A percentile compares a stretch with the other conserved stretches of the same genome.
These are phyloP conservation scores for Drosophila obscura DNA, from an alignment of 1,140 invertebrate genomes.

Conservation along the genomic window DNA sequence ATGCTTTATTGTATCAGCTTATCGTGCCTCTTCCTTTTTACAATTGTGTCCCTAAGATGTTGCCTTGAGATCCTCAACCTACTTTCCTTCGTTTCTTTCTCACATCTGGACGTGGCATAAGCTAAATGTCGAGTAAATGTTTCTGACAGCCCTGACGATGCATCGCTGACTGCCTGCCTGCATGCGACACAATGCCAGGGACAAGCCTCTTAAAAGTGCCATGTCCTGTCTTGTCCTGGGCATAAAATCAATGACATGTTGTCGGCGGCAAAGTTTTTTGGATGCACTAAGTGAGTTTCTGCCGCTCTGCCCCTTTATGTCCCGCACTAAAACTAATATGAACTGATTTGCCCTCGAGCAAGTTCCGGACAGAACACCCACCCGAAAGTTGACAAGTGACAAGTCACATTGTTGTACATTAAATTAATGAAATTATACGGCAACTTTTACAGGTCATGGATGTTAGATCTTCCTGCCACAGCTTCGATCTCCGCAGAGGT, in stretches of 20 bases:
- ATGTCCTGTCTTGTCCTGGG: constrained; percentile 29
- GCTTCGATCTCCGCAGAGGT: constrained; percentile 48
- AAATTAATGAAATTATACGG: constrained; percentile 76
- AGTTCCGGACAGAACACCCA: constrained; percentile 6
- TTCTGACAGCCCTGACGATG: constrained; percentile 63
- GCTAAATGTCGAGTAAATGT: constrained; percentile 75
- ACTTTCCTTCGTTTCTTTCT: constrained; percentile 3
- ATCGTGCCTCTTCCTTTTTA: too few relatives aligned
- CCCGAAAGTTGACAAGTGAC: constrained; percentile 77
- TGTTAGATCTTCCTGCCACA: neutral
- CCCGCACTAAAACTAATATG: constrained; percentile 67
- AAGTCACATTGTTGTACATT: constrained; percentile 78
- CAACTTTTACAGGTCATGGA: constrained; percentile 42
- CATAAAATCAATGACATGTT: constrained; percentile 73
- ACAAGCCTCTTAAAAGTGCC: constrained; percentile 36
- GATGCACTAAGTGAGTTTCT: constrained; percentile 64
- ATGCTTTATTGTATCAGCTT: too few relatives aligned
- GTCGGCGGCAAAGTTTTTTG: constrained; percentile 64
- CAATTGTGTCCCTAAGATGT: neutral
- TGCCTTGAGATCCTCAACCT: constrained; percentile 13
- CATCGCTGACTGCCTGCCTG: constrained; percentile 36
- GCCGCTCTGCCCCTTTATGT: too few relatives aligned
- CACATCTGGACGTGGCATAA: constrained; percentile 67
- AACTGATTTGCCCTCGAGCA: constrained; percentile 46
- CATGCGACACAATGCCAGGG: constrained; percentile 27